Evolutionary conservation across 2,113 vertebrate species (phyloP), one percentile per base, ranked within the genome.

Genomic region (Pontoporia blainvillei): DNA sequence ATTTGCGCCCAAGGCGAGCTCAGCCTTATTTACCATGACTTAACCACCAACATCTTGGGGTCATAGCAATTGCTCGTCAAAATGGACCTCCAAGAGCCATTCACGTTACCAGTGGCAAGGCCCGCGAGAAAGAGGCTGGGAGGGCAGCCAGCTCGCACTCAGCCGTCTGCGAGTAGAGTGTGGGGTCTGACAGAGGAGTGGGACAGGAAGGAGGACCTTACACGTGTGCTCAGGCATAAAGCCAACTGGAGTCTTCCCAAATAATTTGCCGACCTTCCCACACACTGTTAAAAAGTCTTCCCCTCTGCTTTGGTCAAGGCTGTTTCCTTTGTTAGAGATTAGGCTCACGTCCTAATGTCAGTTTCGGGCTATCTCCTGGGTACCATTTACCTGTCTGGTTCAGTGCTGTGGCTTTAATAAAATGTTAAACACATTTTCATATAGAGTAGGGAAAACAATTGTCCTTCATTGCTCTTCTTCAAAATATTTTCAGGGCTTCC

Each of bases 1-100:
- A 39, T 91, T 85, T 93, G 76, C 67, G 95, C 41, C 52, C 31
- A 25, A 97, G 75, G 86, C 57, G 64, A 97, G 85, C 44, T 73
- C 78, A 66, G 49, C 46, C 44, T 86, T 92, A n/a, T n/a, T n/a
- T n/a, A 75, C 6, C 86, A 34, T 78, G 31, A 82, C 85, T 90
- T 81, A 92, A 87, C 83, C 64, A 76, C 41, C 69, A 85, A 10
- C 39, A 72, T 90, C 64, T 95, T 92, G 34, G 46, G 84, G 88
- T 96, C 69, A 72, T 62, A 92, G 59, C 69, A 82, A 66, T 12
- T 66, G n/a, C 61, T 84, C 36, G 66, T 64, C 66, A 85, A 82
- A 83, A 86, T 29, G 49, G 91, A 94, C 21, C 59, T 95, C 69
- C 72, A 31, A 71, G 52, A 31, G 6, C 17, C 17, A 54, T 64